Evolutionary conservation across 2,113 vertebrate species (phyloP).

Genomic region (Mus spicilegus): DNA sequence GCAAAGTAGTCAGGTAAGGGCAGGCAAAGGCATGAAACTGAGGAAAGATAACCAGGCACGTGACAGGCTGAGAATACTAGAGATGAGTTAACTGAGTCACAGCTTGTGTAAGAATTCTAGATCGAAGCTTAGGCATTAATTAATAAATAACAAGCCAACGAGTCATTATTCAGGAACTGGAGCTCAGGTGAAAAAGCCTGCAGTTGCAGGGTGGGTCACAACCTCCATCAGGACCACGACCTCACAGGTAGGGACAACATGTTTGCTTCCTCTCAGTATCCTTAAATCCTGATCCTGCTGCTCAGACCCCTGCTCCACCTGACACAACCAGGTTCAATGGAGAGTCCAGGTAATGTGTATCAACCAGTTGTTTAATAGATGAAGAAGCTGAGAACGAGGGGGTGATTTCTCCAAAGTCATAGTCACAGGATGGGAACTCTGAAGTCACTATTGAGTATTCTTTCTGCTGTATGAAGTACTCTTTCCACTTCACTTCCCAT

Average conservation of each 20-base stretch:
- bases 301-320: background rate
- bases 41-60: too few relatives aligned
- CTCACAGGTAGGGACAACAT: background rate
- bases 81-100: too few relatives aligned
- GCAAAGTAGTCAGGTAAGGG: too few relatives aligned
- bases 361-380: background rate
- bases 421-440: background rate
- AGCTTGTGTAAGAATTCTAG: too few relatives aligned
- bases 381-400: background rate
- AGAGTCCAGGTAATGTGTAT: background rate
- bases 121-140: too few relatives aligned
- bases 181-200: too few relatives aligned
- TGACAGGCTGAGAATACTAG: too few relatives aligned
- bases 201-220: background rate
- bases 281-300: background rate
- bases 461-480: too few relatives aligned
- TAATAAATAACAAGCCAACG: too few relatives aligned
- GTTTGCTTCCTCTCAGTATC: background rate
- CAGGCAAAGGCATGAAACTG: too few relatives aligned
- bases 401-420: background rate
- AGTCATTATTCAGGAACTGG: too few relatives aligned
- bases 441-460: fast-evolving
- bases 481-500: too few relatives aligned
- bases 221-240: background rate
- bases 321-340: background rate